Conservation (phyloP, 2,888 invertebrate genomes). For the Rhogogaster chlorosoma region DNA sequence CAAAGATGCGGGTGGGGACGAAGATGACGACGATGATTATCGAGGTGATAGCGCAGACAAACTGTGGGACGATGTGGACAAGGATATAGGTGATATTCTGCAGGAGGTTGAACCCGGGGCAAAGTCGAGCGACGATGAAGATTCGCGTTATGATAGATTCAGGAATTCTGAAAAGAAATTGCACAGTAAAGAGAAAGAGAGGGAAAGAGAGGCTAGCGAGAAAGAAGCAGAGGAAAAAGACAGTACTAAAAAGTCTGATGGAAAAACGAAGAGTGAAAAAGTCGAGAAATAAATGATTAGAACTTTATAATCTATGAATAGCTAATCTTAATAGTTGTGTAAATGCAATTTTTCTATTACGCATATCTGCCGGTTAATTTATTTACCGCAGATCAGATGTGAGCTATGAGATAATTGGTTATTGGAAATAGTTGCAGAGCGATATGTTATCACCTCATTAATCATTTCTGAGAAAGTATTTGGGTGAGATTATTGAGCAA, state of each 20-base stretch:
- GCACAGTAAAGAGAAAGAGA: slow-evolving; percentile 59
- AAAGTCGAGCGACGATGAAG: slow-evolving; percentile 84
- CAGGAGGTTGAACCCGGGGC: slow-evolving; percentile 82
- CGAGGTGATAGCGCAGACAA: slow-evolving; percentile 81
- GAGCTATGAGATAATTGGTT: not conserved
- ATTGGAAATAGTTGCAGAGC: not conserved
- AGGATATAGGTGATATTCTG: slow-evolving; percentile 88
- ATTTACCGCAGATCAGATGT: not conserved
- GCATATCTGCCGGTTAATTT: not conserved
- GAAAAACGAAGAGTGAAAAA: slow-evolving; percentile 68
- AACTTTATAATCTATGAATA: not conserved
- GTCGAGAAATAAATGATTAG: slow-evolving; percentile 63
- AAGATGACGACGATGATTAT: slow-evolving; percentile 77
- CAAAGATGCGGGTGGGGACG: slow-evolving; percentile 72
- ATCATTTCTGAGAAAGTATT: slow-evolving; percentile 10
- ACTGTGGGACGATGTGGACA: slow-evolving; percentile 90
- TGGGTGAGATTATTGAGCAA: not conserved
- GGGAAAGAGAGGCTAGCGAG: slow-evolving; percentile 75
- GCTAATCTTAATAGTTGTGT: slow-evolving; percentile 17
- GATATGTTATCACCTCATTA: not conserved
- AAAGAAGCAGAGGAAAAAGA: slow-evolving; percentile 75
- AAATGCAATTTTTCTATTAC: slow-evolving; percentile 20
- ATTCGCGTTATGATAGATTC: slow-evolving; percentile 83
- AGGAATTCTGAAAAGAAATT: slow-evolving; percentile 83
- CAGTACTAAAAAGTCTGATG: slow-evolving; percentile 72